Base-by-base conservation (phyloP, 2,888 invertebrate species). In the Platypus cylindrus region DNA sequence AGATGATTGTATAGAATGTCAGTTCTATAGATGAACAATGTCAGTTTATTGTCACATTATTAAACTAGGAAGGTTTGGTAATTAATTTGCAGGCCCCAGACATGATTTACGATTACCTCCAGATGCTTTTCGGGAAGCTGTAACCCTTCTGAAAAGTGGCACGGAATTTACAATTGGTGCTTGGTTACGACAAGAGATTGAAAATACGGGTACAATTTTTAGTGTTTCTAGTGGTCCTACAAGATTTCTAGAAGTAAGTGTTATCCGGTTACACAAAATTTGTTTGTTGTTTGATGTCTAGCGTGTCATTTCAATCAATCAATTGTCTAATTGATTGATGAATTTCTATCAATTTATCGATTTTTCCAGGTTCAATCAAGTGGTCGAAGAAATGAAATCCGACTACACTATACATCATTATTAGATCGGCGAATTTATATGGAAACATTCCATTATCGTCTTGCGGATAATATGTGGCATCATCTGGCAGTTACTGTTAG, bases 401-500 rank as follows among this genome's bases (percentile, higher is more conserved):
- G 86, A 49, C 70, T 86, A 59, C 83, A 84, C 65, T 86, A 85
- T 64, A 75, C 76, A 60, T 74, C 75, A 51, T 70, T 71, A 47
- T 72, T 73, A 46, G 41, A 41, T 23, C 18, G 34, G 12, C 17
- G 40, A 9, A 30, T 37, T 51, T 75, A 78, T 58, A 78, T 82
- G 52, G 89, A 89, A 70, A 78, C 82, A 58, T 89, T 90, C 70
- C 83, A 82, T 51, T 84, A 80, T 66, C 75, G 79, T 54, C 69
- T 90, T 59, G 86, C 85, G 48, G 89, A 89, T 67, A 79, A 81
- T 60, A 71, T 73, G 55, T 90, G 89, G 89, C 89, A 90, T 67
- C 77, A 75, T 51, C 69, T 89, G 57, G 85, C 86, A 54, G 68
- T 90, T 50, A 77, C 81, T 54, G 76, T 89, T 56, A 85, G 83